These are phyloP conservation scores for Cochlearius cochlearius DNA, from an alignment of 2,113 vertebrate species.

Conservation along the genomic window DNA sequence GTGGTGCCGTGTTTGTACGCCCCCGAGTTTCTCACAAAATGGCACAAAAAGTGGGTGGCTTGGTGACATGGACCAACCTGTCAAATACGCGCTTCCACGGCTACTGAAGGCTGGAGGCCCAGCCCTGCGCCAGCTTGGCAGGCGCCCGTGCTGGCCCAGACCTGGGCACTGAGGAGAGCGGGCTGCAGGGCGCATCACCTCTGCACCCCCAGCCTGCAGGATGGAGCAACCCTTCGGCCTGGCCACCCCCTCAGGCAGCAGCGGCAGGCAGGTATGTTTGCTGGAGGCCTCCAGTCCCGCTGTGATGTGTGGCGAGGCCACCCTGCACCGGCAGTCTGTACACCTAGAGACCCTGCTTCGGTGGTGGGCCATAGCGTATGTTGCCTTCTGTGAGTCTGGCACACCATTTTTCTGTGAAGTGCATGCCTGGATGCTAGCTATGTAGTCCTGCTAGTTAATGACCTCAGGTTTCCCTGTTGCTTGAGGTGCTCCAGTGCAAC, in stretches of 20 bases:
- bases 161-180: neutral
- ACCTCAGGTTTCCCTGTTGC: neutral
- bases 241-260: neutral
- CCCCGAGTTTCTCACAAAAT: neutral
- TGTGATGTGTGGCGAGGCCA: rapidly evolving
- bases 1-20: neutral
- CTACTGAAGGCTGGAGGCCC: neutral
- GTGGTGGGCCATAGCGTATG: neutral
- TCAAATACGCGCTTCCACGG: neutral
- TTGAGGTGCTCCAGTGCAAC: neutral
- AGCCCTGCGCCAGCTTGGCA: neutral
- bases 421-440: neutral
- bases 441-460: neutral
- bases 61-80: neutral
- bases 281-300: neutral
- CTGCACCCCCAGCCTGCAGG: neutral
- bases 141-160: rapidly evolving
- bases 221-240: neutral
- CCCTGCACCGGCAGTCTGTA: rapidly evolving
- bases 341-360: neutral
- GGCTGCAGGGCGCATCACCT: rapidly evolving
- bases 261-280: rapidly evolving
- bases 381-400: neutral
- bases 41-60: neutral
- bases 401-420: neutral